Base-by-base conservation (phyloP, 2,888 invertebrate genomes). In the Phrixothrix hirtus region DNA sequence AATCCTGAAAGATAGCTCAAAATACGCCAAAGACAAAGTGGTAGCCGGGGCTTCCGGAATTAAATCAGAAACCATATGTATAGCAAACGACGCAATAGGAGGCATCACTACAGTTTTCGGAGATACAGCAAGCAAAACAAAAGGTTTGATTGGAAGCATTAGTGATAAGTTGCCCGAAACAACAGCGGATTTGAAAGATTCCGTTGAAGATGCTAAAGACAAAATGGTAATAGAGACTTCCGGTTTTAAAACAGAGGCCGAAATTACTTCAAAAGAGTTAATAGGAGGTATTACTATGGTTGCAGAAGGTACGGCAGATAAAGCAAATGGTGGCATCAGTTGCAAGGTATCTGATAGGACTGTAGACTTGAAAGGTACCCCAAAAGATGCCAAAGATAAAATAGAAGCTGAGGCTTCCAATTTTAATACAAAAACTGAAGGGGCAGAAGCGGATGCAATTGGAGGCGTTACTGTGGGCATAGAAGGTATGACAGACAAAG, bases 1-100 rank as follows among this genome's bases (percentile, higher is more conserved):
- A 13, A 66, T 65, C 39, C 61, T 64, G n/a, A 53, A 60, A 10
- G 64, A 63, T 13, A 5, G 4, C 21, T 3, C 21, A 3, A 21
- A 21, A 21, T 3, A 21, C 21, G 21, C 21, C 21, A 32, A 64
- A 69, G 25, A 42, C 11, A 64, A 0, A 59, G 61, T 1, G 65
- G 66, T 64, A 50, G 64, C 64, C 14, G 65, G 66, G 26, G 21
- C 63, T 1, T 66, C 68, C 2, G 63, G 65, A 35, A 60, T 65
- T 3, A 68, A 64, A 44, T 61, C 66, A 21, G 64, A 68, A 44
- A 59, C 50, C 36, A 54, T 2, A 21, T 17, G 16, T 48, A 12
- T 12, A 42, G 25, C 17, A 21, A 15, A 50, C 11, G 16, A 35
- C 7, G 17, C 16, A 35, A 16, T 14, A 2, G n/a, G 14, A 7